Evolutionary conservation across 2,113 vertebrate genomes (phyloP).

Genomic region (Oryzias javanicus): DNA sequence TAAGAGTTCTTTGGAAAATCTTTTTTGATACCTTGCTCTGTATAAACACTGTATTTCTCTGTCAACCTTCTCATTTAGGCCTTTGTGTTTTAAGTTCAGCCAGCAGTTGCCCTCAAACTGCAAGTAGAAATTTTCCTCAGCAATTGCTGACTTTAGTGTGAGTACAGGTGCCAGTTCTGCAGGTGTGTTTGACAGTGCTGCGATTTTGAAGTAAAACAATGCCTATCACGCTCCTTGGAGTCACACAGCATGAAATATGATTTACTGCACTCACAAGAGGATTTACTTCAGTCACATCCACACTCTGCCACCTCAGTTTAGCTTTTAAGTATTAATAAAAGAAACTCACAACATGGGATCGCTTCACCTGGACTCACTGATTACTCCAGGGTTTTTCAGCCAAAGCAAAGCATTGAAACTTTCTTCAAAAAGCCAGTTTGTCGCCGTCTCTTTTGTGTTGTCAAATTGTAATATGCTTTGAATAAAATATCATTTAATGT

Average conservation of each 20-base stretch:
- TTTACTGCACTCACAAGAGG: constrained; percentile 27
- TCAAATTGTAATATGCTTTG: no score
- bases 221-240: constrained; percentile 31
- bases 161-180: constrained; percentile 16
- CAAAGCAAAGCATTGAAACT: constrained; percentile 1
- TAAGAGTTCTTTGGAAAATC: background rate
- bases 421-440: background rate
- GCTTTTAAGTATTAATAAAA: background rate
- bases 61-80: background rate
- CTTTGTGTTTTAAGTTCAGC: constrained; percentile 6
- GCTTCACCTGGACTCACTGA: constrained; percentile 9
- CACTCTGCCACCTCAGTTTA: constrained; percentile 31
- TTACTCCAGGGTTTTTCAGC: constrained; percentile 15
- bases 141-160: constrained; percentile 12
- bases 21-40: constrained; percentile 9
- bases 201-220: constrained; percentile 53
- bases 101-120: constrained; percentile 3
- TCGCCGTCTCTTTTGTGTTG: no score
- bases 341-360: constrained; percentile 22
- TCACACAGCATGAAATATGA: constrained; percentile 30
- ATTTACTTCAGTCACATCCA: constrained; percentile 24
- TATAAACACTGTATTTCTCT: constrained; percentile 9
- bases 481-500: no score
- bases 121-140: constrained; percentile 17
- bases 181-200: constrained; percentile 40